phyloP scores from a whole-genome alignment of 2,888 invertebrate species.

The Pollenia labialis region DNA sequence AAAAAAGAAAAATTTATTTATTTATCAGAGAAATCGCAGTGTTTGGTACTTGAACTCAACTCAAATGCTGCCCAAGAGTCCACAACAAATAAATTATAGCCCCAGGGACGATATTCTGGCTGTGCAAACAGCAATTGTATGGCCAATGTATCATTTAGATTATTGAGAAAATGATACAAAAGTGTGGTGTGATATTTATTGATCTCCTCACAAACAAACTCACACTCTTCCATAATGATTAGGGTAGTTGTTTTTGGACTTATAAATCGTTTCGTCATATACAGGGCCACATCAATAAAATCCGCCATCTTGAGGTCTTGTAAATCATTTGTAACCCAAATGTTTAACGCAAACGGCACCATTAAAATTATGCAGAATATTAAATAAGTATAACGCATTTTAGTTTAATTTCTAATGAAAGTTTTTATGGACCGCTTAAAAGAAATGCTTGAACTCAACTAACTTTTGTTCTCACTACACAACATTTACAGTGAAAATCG shows the following conservation, averaged over 20 bases:
- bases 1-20: background rate
- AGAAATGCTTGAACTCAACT: background rate
- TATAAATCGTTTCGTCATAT: constrained; percentile 75
- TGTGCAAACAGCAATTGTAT: constrained; percentile 75
- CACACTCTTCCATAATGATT: constrained; percentile 75
- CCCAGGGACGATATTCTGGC: constrained; percentile 73
- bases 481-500: background rate
- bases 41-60: constrained; percentile 72
- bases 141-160: constrained; percentile 70
- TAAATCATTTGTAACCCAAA: background rate
- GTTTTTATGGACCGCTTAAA: background rate
- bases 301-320: background rate
- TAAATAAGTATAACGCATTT: too few species aligned
- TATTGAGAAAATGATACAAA: constrained; percentile 74
- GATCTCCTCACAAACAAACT: background rate
- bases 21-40: background rate
- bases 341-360: background rate
- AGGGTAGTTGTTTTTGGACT: constrained; percentile 75
- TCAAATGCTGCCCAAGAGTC: constrained; percentile 76
- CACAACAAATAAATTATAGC: constrained; percentile 78
- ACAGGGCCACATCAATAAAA: constrained; percentile 66
- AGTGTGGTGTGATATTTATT: constrained; percentile 74
- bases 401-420: background rate
- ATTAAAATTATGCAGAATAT: background rate
- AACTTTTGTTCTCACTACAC: background rate